phyloP scores from a whole-genome alignment of 1,140 invertebrate genomes.

The Nautilus pompilius region DNA sequence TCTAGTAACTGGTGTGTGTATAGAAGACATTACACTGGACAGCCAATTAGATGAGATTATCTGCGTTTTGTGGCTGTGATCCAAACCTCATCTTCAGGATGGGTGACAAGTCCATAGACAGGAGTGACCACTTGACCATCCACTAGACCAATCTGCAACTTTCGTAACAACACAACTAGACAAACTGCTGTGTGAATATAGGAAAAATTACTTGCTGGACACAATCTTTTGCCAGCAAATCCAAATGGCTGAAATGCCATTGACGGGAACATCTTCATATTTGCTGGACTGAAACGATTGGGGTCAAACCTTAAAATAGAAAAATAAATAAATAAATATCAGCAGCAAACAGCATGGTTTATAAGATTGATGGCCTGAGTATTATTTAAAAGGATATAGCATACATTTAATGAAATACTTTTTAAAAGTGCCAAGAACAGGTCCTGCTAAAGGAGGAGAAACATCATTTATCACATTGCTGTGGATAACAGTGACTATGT shows the following conservation, averaged over 20 bases:
- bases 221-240: conserved; percentile 48
- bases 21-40: no score
- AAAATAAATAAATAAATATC: conserved; percentile 1
- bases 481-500: no score
- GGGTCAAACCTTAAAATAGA: conserved; percentile 46
- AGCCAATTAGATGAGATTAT: no score
- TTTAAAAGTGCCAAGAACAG: no score
- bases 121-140: conserved; percentile 40
- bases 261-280: conserved; percentile 20
- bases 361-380: no score
- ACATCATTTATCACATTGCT: no score
- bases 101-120: conserved; percentile 41
- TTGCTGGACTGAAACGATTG: conserved; percentile 40
- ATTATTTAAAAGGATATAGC: no score
- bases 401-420: no score
- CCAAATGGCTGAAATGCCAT: conserved; percentile 47
- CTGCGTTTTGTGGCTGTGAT: conserved; percentile 34
- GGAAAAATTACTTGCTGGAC: conserved; percentile 43
- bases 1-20: no score
- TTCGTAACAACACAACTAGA: conserved; percentile 25
- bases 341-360: not conserved
- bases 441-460: no score
- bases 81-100: conserved; percentile 49
- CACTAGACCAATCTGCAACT: conserved; percentile 37
- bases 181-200: conserved; percentile 27